Conservation (phyloP, 2,888 invertebrate species). For the Odontomyia ornata region DNA sequence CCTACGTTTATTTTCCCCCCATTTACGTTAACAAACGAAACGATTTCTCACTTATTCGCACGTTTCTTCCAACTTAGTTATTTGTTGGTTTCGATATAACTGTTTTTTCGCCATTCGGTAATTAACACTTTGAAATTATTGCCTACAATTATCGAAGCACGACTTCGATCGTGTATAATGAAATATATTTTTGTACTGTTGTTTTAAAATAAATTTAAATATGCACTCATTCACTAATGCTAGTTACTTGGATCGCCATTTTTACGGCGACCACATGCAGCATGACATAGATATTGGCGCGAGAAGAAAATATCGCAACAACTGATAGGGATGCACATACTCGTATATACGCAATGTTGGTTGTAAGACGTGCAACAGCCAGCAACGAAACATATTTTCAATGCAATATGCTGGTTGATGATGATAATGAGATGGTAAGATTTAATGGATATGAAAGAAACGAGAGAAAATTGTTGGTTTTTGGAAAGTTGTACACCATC, state of each 20-base stretch:
- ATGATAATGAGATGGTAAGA: background rate
- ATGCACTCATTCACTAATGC: background rate
- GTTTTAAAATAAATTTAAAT: too few species aligned
- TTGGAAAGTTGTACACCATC: background rate
- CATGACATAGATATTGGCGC: background rate
- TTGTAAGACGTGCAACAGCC: background rate
- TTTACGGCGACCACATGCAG: slow-evolving; percentile 11
- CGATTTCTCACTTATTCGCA: background rate
- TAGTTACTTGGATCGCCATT: slow-evolving; percentile 11
- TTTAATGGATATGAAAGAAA: background rate
- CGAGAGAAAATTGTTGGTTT: background rate
- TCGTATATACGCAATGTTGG: too few species aligned
- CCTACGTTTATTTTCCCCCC: background rate
- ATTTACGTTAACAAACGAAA: background rate
- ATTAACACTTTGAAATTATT: slow-evolving; percentile 17
- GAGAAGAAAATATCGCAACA: background rate
- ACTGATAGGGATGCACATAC: background rate
- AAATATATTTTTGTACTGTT: background rate
- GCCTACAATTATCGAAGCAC: background rate
- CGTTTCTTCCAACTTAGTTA: background rate
- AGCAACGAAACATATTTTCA: background rate
- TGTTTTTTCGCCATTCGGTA: background rate
- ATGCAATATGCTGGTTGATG: background rate
- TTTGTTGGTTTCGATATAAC: background rate
- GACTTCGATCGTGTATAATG: background rate